Evolutionary conservation across 1,140 invertebrate genomes (phyloP), one percentile per base, ranked within the genome.

Genomic region (Steinernema khuongi): DNA sequence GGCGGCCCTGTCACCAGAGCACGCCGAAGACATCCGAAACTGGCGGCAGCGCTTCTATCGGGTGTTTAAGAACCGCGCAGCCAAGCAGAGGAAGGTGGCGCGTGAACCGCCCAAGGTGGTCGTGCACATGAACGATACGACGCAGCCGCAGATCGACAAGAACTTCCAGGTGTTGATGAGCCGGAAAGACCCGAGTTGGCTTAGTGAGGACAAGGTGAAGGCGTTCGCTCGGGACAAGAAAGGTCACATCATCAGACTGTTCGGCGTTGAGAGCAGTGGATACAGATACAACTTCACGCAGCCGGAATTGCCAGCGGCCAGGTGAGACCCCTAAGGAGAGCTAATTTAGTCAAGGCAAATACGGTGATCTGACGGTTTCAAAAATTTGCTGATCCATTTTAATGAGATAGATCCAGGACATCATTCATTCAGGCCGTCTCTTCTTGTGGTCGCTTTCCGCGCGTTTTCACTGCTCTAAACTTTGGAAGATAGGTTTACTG

Each of bases 211-310:
- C 50, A 60, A 60, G 19, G 50, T 60, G 50, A 60, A 60, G 19
- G 50, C 50, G 50, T 60, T 60, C 22, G 50, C 50, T 4, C 14
- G 50, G 22, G 50, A 60, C 50, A 60, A 60, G 22, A 60, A 60
- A 22, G 50, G 50, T 26, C 50, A 60, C 22, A 60, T 60, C 26
- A 60, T 60, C 26, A 14, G 50, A 4, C 50, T 60, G 7, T 60
- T 60, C 22, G 50, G 50, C 14, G 50, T 60, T 22, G 50, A 60
- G 50, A 60, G 50, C 50, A 60, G 50, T 22, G 50, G 50, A 4
- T 60, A 60, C 22, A 60, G 50, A 60, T 60, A 60, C 50, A 60
- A 60, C 22, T 60, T 60, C 50, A 60, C 50, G 14, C 50, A 60
- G 26, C 50, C 50, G 11, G 11, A 60, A 22, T 22, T 60, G 7